Evolutionary conservation across 1,140 invertebrate genomes (phyloP).

Genomic region (Papilio polytes): DNA sequence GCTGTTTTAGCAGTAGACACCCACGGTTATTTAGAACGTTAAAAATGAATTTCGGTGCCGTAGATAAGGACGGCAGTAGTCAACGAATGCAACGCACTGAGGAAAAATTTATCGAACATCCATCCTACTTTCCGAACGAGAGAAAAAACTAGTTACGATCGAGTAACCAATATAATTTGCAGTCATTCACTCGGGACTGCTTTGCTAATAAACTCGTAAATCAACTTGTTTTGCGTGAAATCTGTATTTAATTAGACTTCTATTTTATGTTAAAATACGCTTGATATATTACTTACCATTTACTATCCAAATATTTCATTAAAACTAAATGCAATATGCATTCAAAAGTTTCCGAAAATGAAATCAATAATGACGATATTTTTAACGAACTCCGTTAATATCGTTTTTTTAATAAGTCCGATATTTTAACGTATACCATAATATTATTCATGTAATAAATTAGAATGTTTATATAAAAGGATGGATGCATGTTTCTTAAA

Average conservation of each 20-base stretch:
- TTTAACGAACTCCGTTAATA: too few relatives aligned
- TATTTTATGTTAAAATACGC: neutral
- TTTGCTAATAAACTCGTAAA: neutral
- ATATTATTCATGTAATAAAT: too few relatives aligned
- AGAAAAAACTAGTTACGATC: constrained; percentile 24
- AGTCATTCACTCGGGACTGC: neutral
- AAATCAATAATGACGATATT: too few relatives aligned
- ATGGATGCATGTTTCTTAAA: too few relatives aligned
- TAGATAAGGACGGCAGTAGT: constrained; percentile 9
- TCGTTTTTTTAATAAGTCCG: too few relatives aligned
- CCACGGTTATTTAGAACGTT: neutral
- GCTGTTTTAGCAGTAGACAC: neutral
- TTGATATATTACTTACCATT: neutral
- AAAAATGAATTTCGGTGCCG: constrained; percentile 20
- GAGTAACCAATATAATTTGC: constrained; percentile 24
- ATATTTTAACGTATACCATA: too few relatives aligned
- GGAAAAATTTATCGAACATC: constrained; percentile 20
- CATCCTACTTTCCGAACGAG: constrained; percentile 30
- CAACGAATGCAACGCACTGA: constrained; percentile 34
- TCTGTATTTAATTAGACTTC: neutral
- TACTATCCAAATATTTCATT: neutral
- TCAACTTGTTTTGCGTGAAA: neutral
- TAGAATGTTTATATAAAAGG: too few relatives aligned
- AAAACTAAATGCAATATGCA: too few relatives aligned
- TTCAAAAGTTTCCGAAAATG: too few relatives aligned